These are phyloP conservation scores for Scaptodrosophila lebanonensis DNA, from an alignment of 1,140 invertebrate genomes.

Conservation along the genomic window DNA sequence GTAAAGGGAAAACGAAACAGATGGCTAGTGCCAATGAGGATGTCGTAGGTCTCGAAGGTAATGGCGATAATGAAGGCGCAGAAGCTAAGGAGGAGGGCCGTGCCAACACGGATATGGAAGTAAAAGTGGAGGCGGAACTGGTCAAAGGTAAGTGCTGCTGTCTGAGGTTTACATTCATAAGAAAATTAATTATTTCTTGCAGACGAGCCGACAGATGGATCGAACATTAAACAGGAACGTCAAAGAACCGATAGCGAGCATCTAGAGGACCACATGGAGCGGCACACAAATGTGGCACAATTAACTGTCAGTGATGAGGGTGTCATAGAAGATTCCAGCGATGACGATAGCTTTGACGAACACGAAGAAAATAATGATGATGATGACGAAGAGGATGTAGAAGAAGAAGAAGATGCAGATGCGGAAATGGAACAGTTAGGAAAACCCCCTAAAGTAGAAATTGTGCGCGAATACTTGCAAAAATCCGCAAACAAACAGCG, in stretches of 20 bases:
- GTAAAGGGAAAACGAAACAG: too few species aligned
- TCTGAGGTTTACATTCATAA: neutral
- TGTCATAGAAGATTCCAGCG: conserved; percentile 1
- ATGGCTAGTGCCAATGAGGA: too few species aligned
- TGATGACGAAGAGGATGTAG: conserved; percentile 6
- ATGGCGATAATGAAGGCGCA: too few species aligned
- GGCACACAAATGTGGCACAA: too few species aligned
- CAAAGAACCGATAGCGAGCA: conserved; percentile 20
- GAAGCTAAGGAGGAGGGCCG: too few species aligned
- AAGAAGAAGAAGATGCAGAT: neutral
- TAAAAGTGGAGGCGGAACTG: too few species aligned
- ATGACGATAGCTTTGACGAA: conserved; percentile 35
- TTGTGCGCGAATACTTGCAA: conserved; percentile 33
- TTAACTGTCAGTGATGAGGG: too few species aligned
- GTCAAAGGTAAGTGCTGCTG: too few species aligned
- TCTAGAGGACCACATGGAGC: conserved; percentile 3
- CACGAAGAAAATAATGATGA: conserved; percentile 26
- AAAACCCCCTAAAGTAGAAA: conserved; percentile 19
- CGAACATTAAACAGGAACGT: conserved; percentile 47
- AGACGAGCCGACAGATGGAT: conserved; percentile 29
- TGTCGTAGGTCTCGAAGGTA: too few species aligned
- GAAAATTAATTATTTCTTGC: neutral
- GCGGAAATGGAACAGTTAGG: neutral
- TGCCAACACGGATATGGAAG: too few species aligned
- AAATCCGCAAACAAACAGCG: conserved; percentile 21